Percentiles rank a stretch among this genome's conserved stretches.
These are phyloP conservation scores for Cryptus armator DNA, from an alignment of 2,888 invertebrate species.

Conservation along the genomic window DNA sequence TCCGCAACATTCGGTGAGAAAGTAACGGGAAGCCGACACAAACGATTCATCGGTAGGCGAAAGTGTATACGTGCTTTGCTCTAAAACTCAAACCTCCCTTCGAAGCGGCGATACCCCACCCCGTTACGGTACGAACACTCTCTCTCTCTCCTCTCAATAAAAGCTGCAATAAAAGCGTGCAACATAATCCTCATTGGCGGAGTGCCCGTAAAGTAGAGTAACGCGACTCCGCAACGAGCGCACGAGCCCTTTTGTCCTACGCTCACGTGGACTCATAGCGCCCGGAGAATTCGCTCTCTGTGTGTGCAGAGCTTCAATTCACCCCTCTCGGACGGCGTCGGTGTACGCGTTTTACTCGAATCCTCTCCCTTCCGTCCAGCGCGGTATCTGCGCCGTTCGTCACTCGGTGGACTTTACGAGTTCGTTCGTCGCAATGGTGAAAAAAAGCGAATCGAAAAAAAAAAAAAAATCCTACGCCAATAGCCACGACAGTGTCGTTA, in stretches of 20 bases:
- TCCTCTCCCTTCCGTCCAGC: constrained; percentile 57
- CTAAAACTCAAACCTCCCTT: constrained; percentile 54
- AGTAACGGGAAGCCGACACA: constrained; percentile 30
- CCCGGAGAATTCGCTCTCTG: neutral
- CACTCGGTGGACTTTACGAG: constrained; percentile 63
- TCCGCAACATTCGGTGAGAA: neutral
- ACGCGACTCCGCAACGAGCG: constrained; percentile 67
- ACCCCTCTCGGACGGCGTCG: neutral
- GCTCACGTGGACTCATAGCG: constrained; percentile 6
- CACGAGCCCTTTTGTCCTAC: constrained; percentile 64
- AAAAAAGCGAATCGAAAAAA: neutral
- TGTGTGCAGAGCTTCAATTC: constrained; percentile 31
- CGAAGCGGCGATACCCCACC: constrained; percentile 26
- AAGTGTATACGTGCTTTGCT: constrained; percentile 46
- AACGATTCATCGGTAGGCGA: constrained; percentile 49
- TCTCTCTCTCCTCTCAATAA: constrained; percentile 70
- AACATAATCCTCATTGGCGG: constrained; percentile 81
- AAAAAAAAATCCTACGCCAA: constrained; percentile 41
- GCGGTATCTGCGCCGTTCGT: constrained; percentile 59
- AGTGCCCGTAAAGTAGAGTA: constrained; percentile 77
- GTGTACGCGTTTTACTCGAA: constrained; percentile 15
- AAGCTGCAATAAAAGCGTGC: constrained; percentile 79
- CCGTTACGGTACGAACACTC: constrained; percentile 23
- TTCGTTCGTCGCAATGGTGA: constrained; percentile 34
- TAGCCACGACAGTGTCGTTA: neutral